Evolutionary conservation across 2,113 vertebrate species (phyloP), one percentile per base, ranked within the genome.

Genomic region (Falcunculus frontatus): DNA sequence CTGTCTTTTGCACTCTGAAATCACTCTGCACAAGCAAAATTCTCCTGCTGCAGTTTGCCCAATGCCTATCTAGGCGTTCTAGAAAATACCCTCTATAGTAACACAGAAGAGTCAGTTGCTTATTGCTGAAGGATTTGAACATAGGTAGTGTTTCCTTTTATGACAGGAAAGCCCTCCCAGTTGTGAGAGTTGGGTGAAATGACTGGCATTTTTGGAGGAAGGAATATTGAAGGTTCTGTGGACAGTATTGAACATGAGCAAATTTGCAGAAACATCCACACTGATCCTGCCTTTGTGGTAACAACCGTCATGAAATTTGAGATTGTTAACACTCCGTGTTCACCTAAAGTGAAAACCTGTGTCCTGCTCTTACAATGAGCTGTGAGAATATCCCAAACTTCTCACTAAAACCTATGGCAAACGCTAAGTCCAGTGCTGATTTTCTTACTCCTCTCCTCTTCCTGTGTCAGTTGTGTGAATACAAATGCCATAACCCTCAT

Each of bases 1-100:
- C 55, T 62, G 47, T 53, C 62, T 90, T 52, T 70, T 63, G 33
- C 42, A 35, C 59, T 93, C 55, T 76, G 63, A 87, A 87, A 72
- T 91, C 75, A 57, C 37, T 84, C 1, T 0, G 20, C 70, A 80
- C 72, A 68, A 86, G 53, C 8, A 56, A 95, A 46, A 47, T 42
- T 83, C 67, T 88, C 33, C 63, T 59, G 68, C 47, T 84, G 41
- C 42, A 50, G 56, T 78, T 77, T 93, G 80, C 68, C 77, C 87
- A 64, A 33, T 57, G 67, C 23, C 41, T 55, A 11, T 47, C 22
- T 14, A 50, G 57, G 55, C 35, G 68, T 91, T 78, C 73, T 65
- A 90, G 76, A 89, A 90, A 87, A 63, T 33, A 39, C 20, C 16
- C 20, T 84, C 32, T 79, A 0, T 10, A 52, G 22, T 21, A 56